These are phyloP conservation scores for Dryobates pubescens DNA, from an alignment of 2,797 vertebrate species.

Conservation along the genomic window DNA sequence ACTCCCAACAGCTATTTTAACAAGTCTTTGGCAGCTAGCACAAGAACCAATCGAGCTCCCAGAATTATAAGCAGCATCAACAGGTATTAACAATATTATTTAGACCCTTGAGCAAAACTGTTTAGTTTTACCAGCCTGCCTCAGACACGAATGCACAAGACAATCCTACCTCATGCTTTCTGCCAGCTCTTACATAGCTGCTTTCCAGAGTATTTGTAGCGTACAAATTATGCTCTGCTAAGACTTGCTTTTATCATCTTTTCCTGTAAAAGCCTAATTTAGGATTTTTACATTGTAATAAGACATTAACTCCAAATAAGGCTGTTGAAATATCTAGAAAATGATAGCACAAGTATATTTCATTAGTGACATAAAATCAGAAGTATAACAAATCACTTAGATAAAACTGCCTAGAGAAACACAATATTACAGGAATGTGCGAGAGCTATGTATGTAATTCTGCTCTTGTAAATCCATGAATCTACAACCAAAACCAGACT, in stretches of 20 bases:
- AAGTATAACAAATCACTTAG: background rate
- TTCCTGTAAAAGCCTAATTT: conserved; percentile 76
- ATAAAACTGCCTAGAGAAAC: background rate
- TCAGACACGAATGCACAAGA: conserved; percentile 65
- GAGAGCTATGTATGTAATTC: background rate
- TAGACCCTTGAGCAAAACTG: conserved; percentile 71
- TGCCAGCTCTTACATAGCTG: conserved; percentile 31
- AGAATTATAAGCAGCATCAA: conserved; percentile 70
- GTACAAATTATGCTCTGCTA: conserved; percentile 36
- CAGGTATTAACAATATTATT: conserved; percentile 75
- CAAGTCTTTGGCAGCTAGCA: conserved; percentile 71
- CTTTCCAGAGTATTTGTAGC: conserved; percentile 39
- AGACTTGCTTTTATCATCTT: conserved; percentile 64
- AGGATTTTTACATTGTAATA: conserved; percentile 72
- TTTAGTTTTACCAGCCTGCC: conserved; percentile 65
- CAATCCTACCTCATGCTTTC: conserved; percentile 68
- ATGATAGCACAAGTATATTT: background rate
- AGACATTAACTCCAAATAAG: conserved; percentile 57
- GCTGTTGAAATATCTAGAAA: conserved; percentile 54
- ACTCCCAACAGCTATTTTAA: conserved; percentile 66
- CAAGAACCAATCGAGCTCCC: conserved; percentile 63
- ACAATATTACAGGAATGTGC: background rate
- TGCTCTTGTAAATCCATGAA: background rate
- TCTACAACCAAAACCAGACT: background rate
- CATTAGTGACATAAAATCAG: background rate